A percentile compares a stretch with the other conserved stretches of the same genome.
Conservation (phyloP, 1,140 invertebrate genomes). For the Caerostris darwini region DNA sequence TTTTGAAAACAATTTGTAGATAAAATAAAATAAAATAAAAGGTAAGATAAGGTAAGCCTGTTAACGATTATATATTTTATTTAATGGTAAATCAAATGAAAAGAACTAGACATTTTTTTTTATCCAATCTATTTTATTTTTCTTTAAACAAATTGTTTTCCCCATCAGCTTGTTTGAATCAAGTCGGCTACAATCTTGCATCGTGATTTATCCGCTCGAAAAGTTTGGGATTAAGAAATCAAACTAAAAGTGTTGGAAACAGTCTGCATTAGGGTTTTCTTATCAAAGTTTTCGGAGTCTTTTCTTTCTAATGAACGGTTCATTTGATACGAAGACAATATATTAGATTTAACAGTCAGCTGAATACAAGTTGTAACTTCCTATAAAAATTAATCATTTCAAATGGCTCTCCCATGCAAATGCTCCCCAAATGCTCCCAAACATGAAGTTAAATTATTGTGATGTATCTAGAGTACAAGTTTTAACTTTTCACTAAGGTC, state of each 20-base stretch:
- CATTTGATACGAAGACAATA: constrained; percentile 21
- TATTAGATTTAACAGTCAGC: constrained; percentile 50
- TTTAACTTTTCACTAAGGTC: not conserved
- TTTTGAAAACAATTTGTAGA: too few species aligned
- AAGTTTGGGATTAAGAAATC: constrained; percentile 9
- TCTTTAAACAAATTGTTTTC: not conserved
- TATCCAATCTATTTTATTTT: not conserved
- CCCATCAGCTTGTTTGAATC: too few species aligned
- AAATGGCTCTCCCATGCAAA: constrained; percentile 12
- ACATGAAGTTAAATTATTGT: not conserved
- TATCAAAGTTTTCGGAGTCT: not conserved
- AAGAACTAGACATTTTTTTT: not conserved
- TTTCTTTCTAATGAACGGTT: constrained; percentile 35
- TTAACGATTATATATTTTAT: too few species aligned
- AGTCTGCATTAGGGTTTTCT: not conserved
- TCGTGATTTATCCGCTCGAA: not conserved
- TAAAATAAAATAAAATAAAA: too few species aligned
- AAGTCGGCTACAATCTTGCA: not conserved
- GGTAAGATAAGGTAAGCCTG: too few species aligned
- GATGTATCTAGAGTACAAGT: not conserved
- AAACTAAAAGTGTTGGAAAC: not conserved
- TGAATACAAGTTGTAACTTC: constrained; percentile 8
- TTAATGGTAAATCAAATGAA: too few species aligned
- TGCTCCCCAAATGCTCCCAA: not conserved
- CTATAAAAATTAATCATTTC: constrained; percentile 37